Evolutionary conservation across 2,888 invertebrate genomes (phyloP), one percentile per base, ranked within the genome.

Genomic region (Agonum fuliginosum): DNA sequence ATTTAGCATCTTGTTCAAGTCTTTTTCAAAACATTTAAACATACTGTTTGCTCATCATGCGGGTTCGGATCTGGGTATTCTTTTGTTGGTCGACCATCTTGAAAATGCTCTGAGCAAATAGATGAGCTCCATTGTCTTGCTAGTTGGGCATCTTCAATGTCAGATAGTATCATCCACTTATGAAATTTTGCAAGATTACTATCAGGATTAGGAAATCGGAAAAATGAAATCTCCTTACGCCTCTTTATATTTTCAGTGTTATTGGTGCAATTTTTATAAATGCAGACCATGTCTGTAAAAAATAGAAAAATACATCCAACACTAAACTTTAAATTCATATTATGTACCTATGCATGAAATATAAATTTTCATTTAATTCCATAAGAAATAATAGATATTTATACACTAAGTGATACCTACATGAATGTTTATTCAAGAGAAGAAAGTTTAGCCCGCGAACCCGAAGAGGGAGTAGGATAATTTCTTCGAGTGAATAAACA

Each of bases 251-350:
- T n/a, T 17, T 43, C 62, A 30, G 27, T 65, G 17, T 62, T 74
- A 30, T 74, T 74, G 20, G 41, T 43, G 43, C 74, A 74, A 30
- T 74, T 34, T 74, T 65, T 74, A 43, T 74, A 65, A 12, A 62
- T 24, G 58, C 70, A 70, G 46, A 48, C 24, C 67, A 43, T 41
- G 2, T 51, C 51, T 48, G 4, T 19, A 20, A 48, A 48, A 14
- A 17, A 48, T n/a, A n/a, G n/a, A n/a, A n/a, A n/a, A n/a, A n/a
- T n/a, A n/a, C n/a, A n/a, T n/a, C n/a, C n/a, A n/a, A n/a, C n/a
- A n/a, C n/a, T n/a, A n/a, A n/a, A n/a, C n/a, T n/a, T n/a, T n/a
- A n/a, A n/a, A n/a, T n/a, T n/a, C n/a, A n/a, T n/a, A n/a, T n/a
- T n/a, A n/a, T n/a, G n/a, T n/a, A n/a, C n/a, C n/a, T n/a, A n/a